A percentile compares a stretch with the other conserved stretches of the same genome.
These are phyloP conservation scores for Chionomys nivalis DNA, from an alignment of 2,113 vertebrate genomes.

Conservation along the genomic window DNA sequence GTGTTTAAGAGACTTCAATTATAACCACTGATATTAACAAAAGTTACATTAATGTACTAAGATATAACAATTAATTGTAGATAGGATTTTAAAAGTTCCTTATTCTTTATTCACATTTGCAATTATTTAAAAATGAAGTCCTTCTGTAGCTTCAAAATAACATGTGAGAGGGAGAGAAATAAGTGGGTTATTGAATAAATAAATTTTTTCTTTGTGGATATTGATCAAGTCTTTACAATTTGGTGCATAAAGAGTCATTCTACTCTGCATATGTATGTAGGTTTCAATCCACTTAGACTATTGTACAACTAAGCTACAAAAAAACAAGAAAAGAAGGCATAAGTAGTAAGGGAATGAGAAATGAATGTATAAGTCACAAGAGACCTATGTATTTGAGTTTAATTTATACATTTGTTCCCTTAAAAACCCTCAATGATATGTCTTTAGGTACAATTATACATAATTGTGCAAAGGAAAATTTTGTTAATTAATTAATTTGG, in stretches of 20 bases:
- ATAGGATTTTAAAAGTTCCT: background rate
- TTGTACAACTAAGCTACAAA: background rate
- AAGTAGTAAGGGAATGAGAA: background rate
- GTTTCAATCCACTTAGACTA: background rate
- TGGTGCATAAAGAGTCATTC: background rate
- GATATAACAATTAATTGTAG: background rate
- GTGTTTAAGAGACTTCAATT: background rate
- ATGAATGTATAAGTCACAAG: background rate
- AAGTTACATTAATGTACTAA: background rate
- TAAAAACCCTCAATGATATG: background rate
- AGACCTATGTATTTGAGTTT: background rate
- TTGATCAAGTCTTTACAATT: background rate
- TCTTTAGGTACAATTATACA: no score
- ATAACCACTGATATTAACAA: background rate
- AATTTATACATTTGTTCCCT: background rate
- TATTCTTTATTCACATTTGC: background rate
- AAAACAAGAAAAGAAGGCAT: background rate
- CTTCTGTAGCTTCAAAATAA: constrained; percentile 11
- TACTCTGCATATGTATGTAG: background rate
- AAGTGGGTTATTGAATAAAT: background rate
- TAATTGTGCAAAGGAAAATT: background rate
- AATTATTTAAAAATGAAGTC: background rate
- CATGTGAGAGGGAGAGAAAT: background rate
- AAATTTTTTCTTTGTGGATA: background rate
- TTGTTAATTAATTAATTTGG: constrained; percentile 1